Conservation (phyloP, 2,797 vertebrate species). For the Strix occidentalis region DNA sequence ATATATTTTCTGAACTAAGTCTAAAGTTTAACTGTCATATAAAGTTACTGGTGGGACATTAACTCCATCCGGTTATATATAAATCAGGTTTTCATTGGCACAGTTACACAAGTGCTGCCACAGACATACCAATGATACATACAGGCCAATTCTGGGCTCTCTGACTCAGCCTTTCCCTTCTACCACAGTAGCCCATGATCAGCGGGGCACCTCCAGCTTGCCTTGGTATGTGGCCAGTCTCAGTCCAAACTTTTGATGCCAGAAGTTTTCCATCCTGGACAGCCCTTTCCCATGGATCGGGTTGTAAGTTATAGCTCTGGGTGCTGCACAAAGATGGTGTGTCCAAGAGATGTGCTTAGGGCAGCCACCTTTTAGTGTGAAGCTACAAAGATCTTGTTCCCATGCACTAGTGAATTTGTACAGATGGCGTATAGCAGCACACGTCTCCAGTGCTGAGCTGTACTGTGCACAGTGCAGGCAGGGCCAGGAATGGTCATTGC, state of each 20-base stretch:
- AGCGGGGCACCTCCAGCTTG: not conserved
- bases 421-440: not conserved
- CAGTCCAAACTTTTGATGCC: not conserved
- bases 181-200: not conserved
- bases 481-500: not conserved
- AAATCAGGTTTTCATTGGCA: not conserved
- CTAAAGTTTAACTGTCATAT: not conserved
- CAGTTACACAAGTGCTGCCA: not conserved
- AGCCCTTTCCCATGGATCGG: not conserved
- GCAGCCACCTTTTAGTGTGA: not conserved
- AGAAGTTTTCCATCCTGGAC: not conserved
- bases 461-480: not conserved
- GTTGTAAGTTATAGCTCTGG: rapidly evolving
- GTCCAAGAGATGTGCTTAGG: not conserved
- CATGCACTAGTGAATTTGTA: not conserved
- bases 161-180: not conserved
- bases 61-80: not conserved
- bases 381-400: not conserved
- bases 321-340: not conserved
- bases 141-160: not conserved
- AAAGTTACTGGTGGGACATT: not conserved
- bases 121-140: rapidly evolving
- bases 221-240: not conserved
- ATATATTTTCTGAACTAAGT: not conserved
- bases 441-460: not conserved